Conservation (phyloP, 2,113 vertebrate species). For the Scopus umbretta region DNA sequence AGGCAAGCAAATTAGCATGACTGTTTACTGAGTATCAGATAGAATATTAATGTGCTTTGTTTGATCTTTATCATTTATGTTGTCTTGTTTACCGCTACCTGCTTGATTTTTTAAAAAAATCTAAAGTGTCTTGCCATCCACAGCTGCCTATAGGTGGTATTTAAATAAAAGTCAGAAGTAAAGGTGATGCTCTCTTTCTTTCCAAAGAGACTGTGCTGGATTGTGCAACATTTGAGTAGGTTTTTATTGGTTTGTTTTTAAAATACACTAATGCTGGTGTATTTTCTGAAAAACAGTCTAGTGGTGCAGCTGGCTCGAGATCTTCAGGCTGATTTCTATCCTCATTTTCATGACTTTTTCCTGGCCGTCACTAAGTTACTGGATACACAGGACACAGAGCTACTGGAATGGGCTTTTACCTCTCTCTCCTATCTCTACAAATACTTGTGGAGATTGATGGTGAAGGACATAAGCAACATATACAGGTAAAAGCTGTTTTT, state of each 20-base stretch:
- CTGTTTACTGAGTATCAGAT: not conserved
- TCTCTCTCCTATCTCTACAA: constrained; percentile 95
- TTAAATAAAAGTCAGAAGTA: not conserved
- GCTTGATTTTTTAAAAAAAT: not conserved
- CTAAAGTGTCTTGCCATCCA: not conserved
- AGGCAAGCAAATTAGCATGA: not conserved
- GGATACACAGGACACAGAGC: constrained; percentile 91
- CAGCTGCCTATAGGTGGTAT: not conserved
- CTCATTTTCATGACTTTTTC: constrained; percentile 93
- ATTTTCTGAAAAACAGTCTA: constrained; percentile 74
- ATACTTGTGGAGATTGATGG: constrained; percentile 95
- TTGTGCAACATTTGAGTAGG: not conserved
- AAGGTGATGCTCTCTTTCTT: not conserved
- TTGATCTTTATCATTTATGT: not conserved
- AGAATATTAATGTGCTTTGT: not conserved
- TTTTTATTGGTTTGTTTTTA: not conserved
- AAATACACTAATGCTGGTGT: not conserved
- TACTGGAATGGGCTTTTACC: constrained; percentile 93
- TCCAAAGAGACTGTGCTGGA: not conserved
- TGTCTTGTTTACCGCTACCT: not conserved
- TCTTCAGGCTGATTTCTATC: constrained; percentile 95
- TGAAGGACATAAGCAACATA: constrained; percentile 89
- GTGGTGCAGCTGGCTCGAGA: constrained; percentile 95
- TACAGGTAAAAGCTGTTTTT: constrained; percentile 79
- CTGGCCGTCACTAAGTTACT: constrained; percentile 83